These are phyloP conservation scores for Burhinus oedicnemus DNA, from an alignment of 2,113 vertebrate genomes.

Conservation along the genomic window DNA sequence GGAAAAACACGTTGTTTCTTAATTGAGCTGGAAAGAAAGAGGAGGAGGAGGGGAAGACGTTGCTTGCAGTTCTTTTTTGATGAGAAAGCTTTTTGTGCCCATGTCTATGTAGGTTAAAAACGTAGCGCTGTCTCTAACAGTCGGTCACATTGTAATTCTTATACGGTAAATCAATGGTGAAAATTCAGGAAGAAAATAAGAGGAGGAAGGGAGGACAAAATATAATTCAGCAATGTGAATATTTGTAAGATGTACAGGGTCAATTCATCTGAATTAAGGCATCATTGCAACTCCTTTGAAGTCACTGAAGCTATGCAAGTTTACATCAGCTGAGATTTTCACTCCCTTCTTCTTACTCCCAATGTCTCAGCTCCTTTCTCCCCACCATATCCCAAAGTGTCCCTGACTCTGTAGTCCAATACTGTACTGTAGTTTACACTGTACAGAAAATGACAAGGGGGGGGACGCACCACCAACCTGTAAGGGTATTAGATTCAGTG, in stretches of 20 bases:
- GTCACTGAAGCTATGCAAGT: background rate
- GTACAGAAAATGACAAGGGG: background rate
- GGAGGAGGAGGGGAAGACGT: constrained; percentile 1
- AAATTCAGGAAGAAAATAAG: background rate
- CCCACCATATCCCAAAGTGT: background rate
- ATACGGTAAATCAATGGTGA: background rate
- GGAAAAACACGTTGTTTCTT: constrained; percentile 58
- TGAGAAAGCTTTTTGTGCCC: constrained; percentile 38
- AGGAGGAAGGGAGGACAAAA: background rate
- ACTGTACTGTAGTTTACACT: background rate
- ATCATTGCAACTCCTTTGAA: background rate
- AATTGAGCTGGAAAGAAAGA: constrained; percentile 59
- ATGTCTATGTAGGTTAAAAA: constrained; percentile 41
- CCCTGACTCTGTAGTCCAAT: background rate
- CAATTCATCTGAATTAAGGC: background rate
- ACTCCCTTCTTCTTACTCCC: background rate
- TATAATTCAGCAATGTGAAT: background rate
- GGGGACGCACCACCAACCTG: background rate
- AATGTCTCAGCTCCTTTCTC: background rate
- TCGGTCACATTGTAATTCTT: background rate
- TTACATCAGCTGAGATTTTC: background rate
- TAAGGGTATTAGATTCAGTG: background rate
- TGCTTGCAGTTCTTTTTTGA: constrained; percentile 30
- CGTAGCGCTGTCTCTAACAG: background rate
- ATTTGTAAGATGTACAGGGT: background rate